Evolutionary conservation across 2,113 vertebrate species (phyloP), one percentile per base, ranked within the genome.

Genomic region (Anser brachyrhynchus): DNA sequence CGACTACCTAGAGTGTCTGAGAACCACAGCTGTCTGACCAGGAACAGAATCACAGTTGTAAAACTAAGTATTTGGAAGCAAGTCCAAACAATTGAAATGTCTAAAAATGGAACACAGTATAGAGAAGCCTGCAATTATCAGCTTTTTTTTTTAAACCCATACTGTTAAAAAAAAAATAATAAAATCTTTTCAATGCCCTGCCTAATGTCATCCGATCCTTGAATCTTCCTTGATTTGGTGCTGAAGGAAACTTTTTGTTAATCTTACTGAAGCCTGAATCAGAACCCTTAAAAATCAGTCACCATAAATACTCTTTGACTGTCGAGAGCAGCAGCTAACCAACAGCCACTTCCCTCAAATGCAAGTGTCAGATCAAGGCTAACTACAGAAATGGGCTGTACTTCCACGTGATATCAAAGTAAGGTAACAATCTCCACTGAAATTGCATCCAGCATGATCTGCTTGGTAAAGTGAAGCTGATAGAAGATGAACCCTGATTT

Each of bases 361-460:
- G 11, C 19, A 83, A 69, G 72, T 1, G 0, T 7, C 29, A 46
- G 5, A 28, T 29, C n/a, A 39, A 64, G 54, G 67, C 66, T 87
- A 41, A 31, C 28, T 44, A 7, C 13, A 82, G 44, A 35, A 43
- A 35, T 0, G 2, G 52, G 10, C 69, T 33, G 76, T 29, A n/a
- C 7, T 11, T 2, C 0, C 2, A 6, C 14, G 46, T 39, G 57
- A 74, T 51, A 6, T 1, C 19, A 33, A 71, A 86, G 51, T 3
- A 7, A 12, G 9, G 20, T 3, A 72, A 57, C 25, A 15, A 10
- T 8, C 22, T 83, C 57, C 21, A 19, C 49, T 75, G 55, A 35
- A 66, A 31, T 23, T 37, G 14, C 35, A 66, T 16, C 49, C 66
- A 72, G 52, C 19, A 9, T 2, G 2, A 41, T 70, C 62, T 64